phyloP scores from a whole-genome alignment of 2,797 vertebrate species.

The Poeciliopsis paucimaculata region DNA sequence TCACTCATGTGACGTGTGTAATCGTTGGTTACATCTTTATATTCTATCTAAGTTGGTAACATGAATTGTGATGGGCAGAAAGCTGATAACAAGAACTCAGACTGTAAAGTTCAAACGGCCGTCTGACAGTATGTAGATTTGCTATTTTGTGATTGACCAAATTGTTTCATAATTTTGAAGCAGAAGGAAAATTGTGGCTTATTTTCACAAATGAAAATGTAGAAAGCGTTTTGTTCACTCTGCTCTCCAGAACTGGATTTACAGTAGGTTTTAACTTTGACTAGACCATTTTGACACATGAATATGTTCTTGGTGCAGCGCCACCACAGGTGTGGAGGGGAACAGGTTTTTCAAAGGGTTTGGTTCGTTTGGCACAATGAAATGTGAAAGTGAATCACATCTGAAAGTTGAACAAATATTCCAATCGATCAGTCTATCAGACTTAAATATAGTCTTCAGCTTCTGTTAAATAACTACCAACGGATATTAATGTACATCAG shows the following conservation, averaged over 20 bases:
- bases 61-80: background rate
- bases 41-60: background rate
- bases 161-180: background rate
- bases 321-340: too few species aligned
- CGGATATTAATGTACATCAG: background rate
- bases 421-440: too few species aligned
- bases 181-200: background rate
- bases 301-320: background rate
- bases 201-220: background rate
- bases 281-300: background rate
- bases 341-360: too few species aligned
- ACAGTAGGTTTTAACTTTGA: background rate
- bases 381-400: too few species aligned
- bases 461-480: background rate
- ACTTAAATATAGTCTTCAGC: background rate
- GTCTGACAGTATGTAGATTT: background rate
- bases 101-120: background rate
- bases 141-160: background rate
- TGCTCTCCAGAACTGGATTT: background rate
- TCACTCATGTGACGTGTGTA: constrained; percentile 22
- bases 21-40: background rate
- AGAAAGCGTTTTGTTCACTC: background rate
- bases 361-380: too few species aligned
- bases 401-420: too few species aligned
- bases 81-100: background rate